Conservation (phyloP, 2,888 invertebrate genomes). For the Himalopsyche kuldschensis region DNA sequence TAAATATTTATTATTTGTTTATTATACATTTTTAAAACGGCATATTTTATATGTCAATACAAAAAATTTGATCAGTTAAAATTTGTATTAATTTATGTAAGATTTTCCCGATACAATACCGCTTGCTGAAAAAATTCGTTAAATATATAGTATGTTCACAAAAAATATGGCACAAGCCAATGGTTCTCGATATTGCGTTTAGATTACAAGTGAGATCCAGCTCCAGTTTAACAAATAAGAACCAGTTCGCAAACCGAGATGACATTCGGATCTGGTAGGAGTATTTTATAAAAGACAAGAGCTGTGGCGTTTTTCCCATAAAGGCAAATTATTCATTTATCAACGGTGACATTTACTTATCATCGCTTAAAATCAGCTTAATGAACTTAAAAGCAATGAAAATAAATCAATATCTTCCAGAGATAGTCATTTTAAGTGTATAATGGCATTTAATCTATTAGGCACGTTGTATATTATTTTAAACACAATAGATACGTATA, state of each 20-base stretch:
- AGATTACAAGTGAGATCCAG: not conserved
- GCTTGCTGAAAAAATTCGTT: too few species aligned
- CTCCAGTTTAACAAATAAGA: conserved; percentile 5
- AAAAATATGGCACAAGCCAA: not conserved
- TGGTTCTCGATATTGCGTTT: not conserved
- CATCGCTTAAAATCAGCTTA: not conserved
- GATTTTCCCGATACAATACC: not conserved
- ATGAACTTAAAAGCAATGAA: not conserved
- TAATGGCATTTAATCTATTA: too few species aligned
- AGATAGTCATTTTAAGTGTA: too few species aligned
- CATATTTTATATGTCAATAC: too few species aligned
- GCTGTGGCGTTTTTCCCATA: not conserved
- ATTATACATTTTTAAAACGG: too few species aligned
- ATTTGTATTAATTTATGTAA: too few species aligned
- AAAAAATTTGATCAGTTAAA: too few species aligned
- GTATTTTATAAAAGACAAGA: not conserved
- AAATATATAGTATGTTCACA: too few species aligned
- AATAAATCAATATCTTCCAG: not conserved
- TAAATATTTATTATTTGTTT: too few species aligned
- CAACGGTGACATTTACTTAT: not conserved
- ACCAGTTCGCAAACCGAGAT: not conserved
- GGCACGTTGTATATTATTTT: too few species aligned
- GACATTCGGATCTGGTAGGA: not conserved
- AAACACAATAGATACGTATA: too few species aligned
- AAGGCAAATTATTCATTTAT: not conserved